A percentile compares a stretch with the other conserved stretches of the same genome.
phyloP scores from a whole-genome alignment of 2,797 vertebrate species.

The Lateolabrax maculatus region DNA sequence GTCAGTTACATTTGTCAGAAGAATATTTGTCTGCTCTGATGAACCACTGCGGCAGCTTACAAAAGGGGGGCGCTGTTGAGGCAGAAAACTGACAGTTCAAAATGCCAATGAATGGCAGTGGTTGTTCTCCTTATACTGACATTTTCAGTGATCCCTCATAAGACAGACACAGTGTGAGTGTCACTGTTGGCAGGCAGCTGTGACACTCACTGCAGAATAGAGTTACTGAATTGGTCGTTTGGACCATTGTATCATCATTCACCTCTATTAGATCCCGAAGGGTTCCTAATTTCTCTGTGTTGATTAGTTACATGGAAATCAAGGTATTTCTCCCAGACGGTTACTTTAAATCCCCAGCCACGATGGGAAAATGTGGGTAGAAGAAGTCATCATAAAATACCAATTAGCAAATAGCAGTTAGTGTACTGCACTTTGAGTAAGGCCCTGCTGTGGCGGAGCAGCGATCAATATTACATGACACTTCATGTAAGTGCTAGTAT shows the following conservation, averaged over 20 bases:
- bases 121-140: conserved; percentile 44
- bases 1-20: background rate
- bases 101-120: conserved; percentile 33
- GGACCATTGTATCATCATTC: background rate
- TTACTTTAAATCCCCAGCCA: conserved; percentile 5
- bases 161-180: conserved; percentile 26
- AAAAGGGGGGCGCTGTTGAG: conserved; percentile 83
- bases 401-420: background rate
- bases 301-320: conserved; percentile 17
- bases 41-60: conserved; percentile 41
- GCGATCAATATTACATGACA: conserved; percentile 7
- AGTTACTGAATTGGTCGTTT: background rate
- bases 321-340: background rate
- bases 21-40: conserved; percentile 17
- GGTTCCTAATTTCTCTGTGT: background rate
- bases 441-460: background rate
- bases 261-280: conserved; percentile 1
- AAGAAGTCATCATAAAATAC: conserved; percentile 26
- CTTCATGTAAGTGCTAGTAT: background rate
- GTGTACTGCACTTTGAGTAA: conserved; percentile 27
- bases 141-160: conserved; percentile 43
- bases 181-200: conserved; percentile 15
- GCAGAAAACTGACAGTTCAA: conserved; percentile 55
- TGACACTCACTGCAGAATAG: background rate
- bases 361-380: background rate